Conservation (phyloP, 1,140 invertebrate species). For the Bursaphelenchus mucronatus region DNA sequence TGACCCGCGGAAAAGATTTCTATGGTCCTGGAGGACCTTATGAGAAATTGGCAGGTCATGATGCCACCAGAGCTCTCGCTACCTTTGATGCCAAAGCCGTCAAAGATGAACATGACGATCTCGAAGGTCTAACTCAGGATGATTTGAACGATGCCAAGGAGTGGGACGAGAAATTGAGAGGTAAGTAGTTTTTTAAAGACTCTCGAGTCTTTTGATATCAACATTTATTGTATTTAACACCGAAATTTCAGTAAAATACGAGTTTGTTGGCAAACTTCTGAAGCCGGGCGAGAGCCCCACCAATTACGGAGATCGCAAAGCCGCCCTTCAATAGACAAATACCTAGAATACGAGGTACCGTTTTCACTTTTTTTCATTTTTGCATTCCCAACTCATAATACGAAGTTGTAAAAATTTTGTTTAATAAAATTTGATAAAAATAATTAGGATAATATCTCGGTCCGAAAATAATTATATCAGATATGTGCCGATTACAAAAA, state of each 20-base stretch:
- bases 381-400: neutral
- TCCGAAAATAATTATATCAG: neutral
- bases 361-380: conserved; percentile 1
- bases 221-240: neutral
- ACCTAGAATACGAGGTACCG: neutral
- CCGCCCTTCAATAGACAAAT: conserved; percentile 9
- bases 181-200: conserved; percentile 23
- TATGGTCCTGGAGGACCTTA: conserved; percentile 44
- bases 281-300: conserved; percentile 32
- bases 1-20: conserved; percentile 44
- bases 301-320: conserved; percentile 19
- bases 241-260: conserved; percentile 39
- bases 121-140: conserved; percentile 23
- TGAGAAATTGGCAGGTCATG: conserved; percentile 41
- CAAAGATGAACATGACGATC: conserved; percentile 41
- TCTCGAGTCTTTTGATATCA: conserved; percentile 1
- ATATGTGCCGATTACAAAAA: too few relatives aligned
- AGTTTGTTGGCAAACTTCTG: conserved; percentile 38
- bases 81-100: conserved; percentile 40
- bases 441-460: neutral
- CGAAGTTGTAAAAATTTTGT: conserved; percentile 5
- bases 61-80: conserved; percentile 41
- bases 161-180: conserved; percentile 33
- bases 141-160: conserved; percentile 44
- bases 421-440: conserved; percentile 11